Evolutionary conservation across 2,113 vertebrate species (phyloP), one percentile per base, ranked within the genome.

Genomic region (Psittacara wagleri): DNA sequence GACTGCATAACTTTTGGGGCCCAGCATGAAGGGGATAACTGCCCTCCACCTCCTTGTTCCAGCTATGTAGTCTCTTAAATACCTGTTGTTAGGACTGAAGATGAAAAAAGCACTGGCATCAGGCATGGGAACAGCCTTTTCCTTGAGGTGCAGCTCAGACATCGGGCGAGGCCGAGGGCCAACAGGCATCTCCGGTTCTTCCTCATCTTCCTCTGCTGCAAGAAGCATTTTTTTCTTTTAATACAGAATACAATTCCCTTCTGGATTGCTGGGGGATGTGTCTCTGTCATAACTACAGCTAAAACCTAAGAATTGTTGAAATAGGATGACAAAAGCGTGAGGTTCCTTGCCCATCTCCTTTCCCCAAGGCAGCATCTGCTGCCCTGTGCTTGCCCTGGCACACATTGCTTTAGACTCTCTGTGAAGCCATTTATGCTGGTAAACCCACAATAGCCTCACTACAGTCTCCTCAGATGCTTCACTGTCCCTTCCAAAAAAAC

Each of bases 141-240:
- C 99, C 97, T 99, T 99, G 46, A 99, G 98, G 97, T 99, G 99
- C 54, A 99, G 96, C 96, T 99, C 99, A 7, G 99, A 99, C 69
- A 99, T 99, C 0, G 99, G 99, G 23, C 99, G 98, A 2, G 99
- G 99, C 13, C 99, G 98, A 16, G 99, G 99, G 24, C 99, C 99
- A 0, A 99, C 99, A 2, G 99, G 99, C 99, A 99, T 99, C 97
- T 99, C 99, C 1, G 99, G 99, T 90, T 99, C 99, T 52, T 99
- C 99, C 6, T 99, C 99, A 33, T 98, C 98, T 17, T 99, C 99
- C n/a, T 99, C 99, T 51, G 98, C 99, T 98, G 95, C 27, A 97
- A 97, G 86, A 62, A 81, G 48, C 44, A 84, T 67, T 83, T 86
- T 73, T 51, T 9, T 63, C 13, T 76, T 88, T 97, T 89, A 94